Evolutionary conservation across 2,888 invertebrate genomes (phyloP).

Genomic region (Syrista parreyssii): DNA sequence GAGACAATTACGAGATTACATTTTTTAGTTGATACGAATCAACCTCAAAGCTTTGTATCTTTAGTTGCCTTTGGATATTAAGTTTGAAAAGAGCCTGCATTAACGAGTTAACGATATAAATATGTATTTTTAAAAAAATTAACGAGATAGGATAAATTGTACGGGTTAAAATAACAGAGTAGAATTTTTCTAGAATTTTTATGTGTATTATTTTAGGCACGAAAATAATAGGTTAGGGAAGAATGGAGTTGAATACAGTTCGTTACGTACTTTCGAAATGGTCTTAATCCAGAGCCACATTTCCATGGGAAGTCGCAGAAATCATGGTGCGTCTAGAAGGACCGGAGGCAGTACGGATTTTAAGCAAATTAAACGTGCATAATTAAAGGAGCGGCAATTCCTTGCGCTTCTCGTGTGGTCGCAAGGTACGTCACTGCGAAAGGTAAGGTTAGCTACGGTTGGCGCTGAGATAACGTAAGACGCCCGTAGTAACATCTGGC

Average conservation of each 20-base stretch:
- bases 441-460: slow-evolving; percentile 33
- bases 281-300: not conserved
- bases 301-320: not conserved
- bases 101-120: not conserved
- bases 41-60: not conserved
- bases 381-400: slow-evolving; percentile 52
- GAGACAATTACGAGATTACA: not conserved
- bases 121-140: not conserved
- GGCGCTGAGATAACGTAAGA: slow-evolving; percentile 33
- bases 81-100: not conserved
- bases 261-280: not conserved
- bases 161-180: not conserved
- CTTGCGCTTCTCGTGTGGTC: slow-evolving; percentile 7
- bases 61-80: not conserved
- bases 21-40: not conserved
- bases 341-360: not conserved
- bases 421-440: slow-evolving; percentile 3
- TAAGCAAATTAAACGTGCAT: slow-evolving; percentile 61
- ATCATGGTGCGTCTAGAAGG: not conserved
- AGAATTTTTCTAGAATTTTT: not conserved
- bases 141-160: not conserved
- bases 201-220: not conserved
- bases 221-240: not conserved
- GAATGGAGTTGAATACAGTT: not conserved
- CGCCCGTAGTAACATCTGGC: slow-evolving; percentile 67